phyloP scores from a whole-genome alignment of 2,113 vertebrate genomes.

The Crotalus horridus region DNA sequence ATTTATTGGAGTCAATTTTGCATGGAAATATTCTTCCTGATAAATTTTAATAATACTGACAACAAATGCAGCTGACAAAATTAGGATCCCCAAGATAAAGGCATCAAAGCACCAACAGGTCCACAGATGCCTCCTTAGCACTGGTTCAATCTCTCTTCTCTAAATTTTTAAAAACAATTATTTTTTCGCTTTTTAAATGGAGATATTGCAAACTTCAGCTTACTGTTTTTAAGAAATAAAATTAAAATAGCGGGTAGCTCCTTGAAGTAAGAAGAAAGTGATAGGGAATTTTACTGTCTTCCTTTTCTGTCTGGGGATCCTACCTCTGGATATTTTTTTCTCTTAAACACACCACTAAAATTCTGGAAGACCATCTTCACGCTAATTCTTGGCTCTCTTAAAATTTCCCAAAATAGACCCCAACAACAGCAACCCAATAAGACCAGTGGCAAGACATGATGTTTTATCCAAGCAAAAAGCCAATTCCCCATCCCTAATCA shows the following conservation, averaged over 20 bases:
- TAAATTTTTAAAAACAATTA: background rate
- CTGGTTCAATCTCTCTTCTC: background rate
- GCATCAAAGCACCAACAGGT: background rate
- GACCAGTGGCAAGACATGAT: background rate
- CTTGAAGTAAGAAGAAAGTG: background rate
- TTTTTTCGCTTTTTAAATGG: background rate
- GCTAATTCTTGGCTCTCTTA: background rate
- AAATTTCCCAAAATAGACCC: background rate
- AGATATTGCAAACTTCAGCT: background rate
- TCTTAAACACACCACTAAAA: background rate
- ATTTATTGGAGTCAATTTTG: background rate
- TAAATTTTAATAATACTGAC: background rate
- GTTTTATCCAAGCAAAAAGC: background rate
- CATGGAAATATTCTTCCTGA: too few relatives aligned
- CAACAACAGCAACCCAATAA: background rate
- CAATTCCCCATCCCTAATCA: background rate
- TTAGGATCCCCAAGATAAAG: background rate
- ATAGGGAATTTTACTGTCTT: background rate
- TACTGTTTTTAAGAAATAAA: background rate
- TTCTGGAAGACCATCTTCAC: background rate
- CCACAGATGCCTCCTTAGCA: background rate
- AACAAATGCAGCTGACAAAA: background rate
- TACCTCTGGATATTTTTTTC: background rate
- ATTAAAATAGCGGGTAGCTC: background rate
- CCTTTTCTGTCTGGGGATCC: background rate